A percentile compares a stretch with the other conserved stretches of the same genome.
Conservation (phyloP, 2,797 vertebrate species). For the Clarias laeviceps region DNA sequence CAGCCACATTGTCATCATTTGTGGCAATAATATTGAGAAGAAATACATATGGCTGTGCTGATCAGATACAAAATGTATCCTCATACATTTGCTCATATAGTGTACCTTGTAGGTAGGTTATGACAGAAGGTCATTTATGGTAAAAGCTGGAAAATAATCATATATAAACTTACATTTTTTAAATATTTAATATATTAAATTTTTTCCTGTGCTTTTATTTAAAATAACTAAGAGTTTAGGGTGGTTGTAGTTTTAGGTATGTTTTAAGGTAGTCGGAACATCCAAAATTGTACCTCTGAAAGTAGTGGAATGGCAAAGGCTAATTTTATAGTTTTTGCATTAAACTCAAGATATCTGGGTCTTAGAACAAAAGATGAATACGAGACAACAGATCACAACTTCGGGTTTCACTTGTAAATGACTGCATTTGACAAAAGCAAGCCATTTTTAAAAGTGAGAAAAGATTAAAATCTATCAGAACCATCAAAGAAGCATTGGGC, state of each 20-base stretch:
- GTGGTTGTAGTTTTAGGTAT: background rate
- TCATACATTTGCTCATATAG: too few species aligned
- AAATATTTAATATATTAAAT: too few species aligned
- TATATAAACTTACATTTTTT: background rate
- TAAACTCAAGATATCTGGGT: background rate
- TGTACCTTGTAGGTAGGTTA: background rate
- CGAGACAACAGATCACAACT: background rate
- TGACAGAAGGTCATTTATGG: background rate
- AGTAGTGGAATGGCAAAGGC: background rate
- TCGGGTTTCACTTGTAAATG: too few species aligned
- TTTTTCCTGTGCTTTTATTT: background rate
- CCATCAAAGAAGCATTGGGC: background rate
- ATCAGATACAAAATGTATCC: background rate
- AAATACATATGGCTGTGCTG: background rate
- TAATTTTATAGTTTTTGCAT: background rate
- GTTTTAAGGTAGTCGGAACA: background rate
- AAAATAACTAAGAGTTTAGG: background rate
- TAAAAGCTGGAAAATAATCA: background rate
- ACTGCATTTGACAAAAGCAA: background rate
- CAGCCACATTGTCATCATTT: background rate
- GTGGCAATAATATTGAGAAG: too few species aligned
- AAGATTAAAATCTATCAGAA: background rate
- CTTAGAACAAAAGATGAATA: background rate
- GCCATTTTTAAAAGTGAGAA: background rate
- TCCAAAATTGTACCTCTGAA: background rate